Evolutionary conservation across 2,113 vertebrate genomes (phyloP), one percentile per base, ranked within the genome.

Genomic region (Mellivora capensis): DNA sequence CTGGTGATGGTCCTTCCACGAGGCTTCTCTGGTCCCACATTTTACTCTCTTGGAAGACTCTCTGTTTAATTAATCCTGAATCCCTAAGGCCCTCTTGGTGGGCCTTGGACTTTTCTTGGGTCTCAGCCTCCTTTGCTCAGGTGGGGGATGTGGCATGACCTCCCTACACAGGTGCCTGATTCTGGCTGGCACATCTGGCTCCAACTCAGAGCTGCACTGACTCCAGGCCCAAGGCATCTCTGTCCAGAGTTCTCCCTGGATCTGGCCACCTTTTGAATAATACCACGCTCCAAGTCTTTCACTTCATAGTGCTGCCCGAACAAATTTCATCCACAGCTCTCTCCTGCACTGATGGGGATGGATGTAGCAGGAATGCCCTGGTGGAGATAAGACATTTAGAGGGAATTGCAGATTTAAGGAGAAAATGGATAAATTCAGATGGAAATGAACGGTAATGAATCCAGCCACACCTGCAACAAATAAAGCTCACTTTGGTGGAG

Each of bases 381-480:
- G 12, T 3, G 1, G 79, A 69, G 29, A 12, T 31, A 27, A 44
- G 67, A 1, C n/a, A 37, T 9, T 64, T 49, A 21, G 25, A 59
- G 54, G 59, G 42, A 85, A 47, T 25, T 57, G 80, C 59, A 69
- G 71, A 83, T 15, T 47, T 67, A 39, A 47, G 80, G 87, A 76
- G 57, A 90, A 83, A 59, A 88, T 8, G 18, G 25, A 81, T 49
- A 85, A 20, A 15, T 74, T 81, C 17, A 54, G 31, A 47, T 47
- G 59, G 83, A 14, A 69, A 4, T 0, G 10, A 10, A 39, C 0
- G n/a, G 34, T 3, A 7, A 4, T 2, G 31, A 37, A 15, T 21
- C 34, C 17, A 47, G 23, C 14, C 23, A 15, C 21, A 25, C 7
- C 61, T 49, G 37, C 25, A 17, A 4, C 17, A 57, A 7, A 44